Percentiles rank a stretch among this genome's conserved stretches.
Evolutionary conservation across 1,140 invertebrate species (phyloP).

Genomic region (Ips nitidus): DNA sequence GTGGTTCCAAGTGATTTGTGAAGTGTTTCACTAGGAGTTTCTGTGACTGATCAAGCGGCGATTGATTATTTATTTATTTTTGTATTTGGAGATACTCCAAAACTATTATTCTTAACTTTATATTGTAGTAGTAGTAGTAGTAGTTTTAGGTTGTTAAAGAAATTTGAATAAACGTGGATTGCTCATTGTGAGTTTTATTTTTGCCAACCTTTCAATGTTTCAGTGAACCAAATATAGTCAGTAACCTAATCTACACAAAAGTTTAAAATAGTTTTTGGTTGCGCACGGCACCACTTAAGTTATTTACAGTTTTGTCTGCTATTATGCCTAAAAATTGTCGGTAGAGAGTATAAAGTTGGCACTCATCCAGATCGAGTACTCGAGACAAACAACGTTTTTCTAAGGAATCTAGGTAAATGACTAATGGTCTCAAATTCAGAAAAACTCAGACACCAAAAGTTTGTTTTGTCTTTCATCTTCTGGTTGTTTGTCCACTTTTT

Average conservation of each 20-base stretch:
- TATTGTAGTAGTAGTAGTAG: slow-evolving; percentile 1
- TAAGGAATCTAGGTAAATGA: slow-evolving; percentile 12
- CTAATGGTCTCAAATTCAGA: background rate
- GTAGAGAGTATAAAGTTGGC: too few relatives aligned
- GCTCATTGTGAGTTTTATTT: slow-evolving; percentile 16
- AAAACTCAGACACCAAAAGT: too few relatives aligned
- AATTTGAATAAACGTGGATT: background rate
- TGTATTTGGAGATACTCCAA: slow-evolving; percentile 20
- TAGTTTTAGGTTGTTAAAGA: background rate
- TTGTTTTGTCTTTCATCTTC: too few relatives aligned
- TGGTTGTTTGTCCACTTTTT: too few relatives aligned
- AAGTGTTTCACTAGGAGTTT: too few relatives aligned
- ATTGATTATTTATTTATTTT: too few relatives aligned
- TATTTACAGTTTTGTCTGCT: slow-evolving; percentile 29
- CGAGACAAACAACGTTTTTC: background rate
- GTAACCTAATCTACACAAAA: slow-evolving; percentile 51
- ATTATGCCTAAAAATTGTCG: slow-evolving; percentile 1
- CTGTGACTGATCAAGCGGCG: too few relatives aligned
- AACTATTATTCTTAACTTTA: too few relatives aligned
- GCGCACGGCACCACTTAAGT: slow-evolving; percentile 47
- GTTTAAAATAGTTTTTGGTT: slow-evolving; percentile 51
- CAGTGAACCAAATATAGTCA: slow-evolving; percentile 51
- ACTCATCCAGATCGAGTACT: too few relatives aligned
- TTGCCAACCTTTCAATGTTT: background rate
- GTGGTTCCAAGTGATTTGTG: slow-evolving; percentile 35